Evolutionary conservation across 2,888 invertebrate genomes (phyloP), one percentile per base, ranked within the genome.

Genomic region (Candidula unifasciata): DNA sequence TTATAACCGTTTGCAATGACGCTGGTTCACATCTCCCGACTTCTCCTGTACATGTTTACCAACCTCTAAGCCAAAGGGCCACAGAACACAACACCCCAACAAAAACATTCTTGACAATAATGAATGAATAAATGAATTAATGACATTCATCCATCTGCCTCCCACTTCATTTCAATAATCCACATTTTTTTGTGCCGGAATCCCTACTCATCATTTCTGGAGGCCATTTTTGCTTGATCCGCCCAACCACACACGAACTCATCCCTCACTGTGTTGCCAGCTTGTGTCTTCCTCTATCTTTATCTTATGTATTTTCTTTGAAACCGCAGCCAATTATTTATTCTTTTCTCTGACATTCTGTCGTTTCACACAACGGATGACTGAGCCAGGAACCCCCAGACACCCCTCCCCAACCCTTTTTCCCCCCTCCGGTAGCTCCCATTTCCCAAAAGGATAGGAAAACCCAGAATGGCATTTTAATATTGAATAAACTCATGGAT

Each of bases 401-500:
- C 73, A 44, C 44, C 44, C 33, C 8, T 6, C 21, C 5, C 30
- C 33, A 27, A 16, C 8, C 27, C 52, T 52, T 10, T n/a, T 21
- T 54, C 21, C 35, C 60, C 21, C 0, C 77, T 18, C 52, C n/a
- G 54, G 30, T 27, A 35, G 27, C n/a, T 44, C 27, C 64, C 64
- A 79, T 66, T 44, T 66, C 44, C 80, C 68, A 44, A 57, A 57
- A 73, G 81, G 57, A 57, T 37, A 71, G 8, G 71, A 81, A 71
- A 71, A 71, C 57, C 33, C 33, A 60, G 57, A 71, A 81, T 81
- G 71, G 81, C 81, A 71, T 81, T 81, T 81, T 71, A 81, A 69
- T 81, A 81, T 81, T 81, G 81, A 81, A 81, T 81, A 81, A 81
- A 81, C 81, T 71, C 44, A 71, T 18, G 71, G 81, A 81, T 81